Percentiles rank a stretch among this genome's conserved stretches.
Evolutionary conservation across 2,888 invertebrate species (phyloP).

Genomic region (Phyto melanocephala): DNA sequence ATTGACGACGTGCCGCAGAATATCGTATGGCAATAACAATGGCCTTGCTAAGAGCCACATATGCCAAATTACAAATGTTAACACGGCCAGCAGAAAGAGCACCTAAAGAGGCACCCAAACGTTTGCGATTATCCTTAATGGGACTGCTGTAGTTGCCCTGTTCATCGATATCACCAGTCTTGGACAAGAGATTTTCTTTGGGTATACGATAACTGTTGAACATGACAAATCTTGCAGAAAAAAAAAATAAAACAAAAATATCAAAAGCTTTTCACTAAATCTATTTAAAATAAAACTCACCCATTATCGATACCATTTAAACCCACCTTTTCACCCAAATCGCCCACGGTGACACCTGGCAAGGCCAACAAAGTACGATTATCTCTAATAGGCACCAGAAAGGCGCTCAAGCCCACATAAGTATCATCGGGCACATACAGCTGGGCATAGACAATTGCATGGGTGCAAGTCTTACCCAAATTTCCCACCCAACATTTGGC

Average conservation of each 20-base stretch:
- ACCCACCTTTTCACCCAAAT: slow-evolving; percentile 95
- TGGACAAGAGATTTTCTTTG: slow-evolving; percentile 88
- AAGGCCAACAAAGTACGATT: slow-evolving; percentile 84
- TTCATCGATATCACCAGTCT: slow-evolving; percentile 90
- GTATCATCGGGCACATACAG: slow-evolving; percentile 87
- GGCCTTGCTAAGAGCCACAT: slow-evolving; percentile 84
- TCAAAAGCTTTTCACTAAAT: no score
- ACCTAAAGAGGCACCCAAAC: slow-evolving; percentile 91
- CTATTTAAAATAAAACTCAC: slow-evolving; percentile 77
- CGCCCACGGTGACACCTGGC: slow-evolving; percentile 92
- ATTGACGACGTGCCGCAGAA: slow-evolving; percentile 91
- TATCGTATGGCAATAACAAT: slow-evolving; percentile 92
- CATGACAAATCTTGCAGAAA: slow-evolving; percentile 82
- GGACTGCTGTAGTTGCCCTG: slow-evolving; percentile 89
- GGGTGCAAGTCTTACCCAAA: slow-evolving; percentile 88
- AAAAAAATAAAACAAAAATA: not conserved
- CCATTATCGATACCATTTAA: slow-evolving; percentile 97
- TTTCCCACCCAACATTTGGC: slow-evolving; percentile 87
- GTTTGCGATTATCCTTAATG: slow-evolving; percentile 89
- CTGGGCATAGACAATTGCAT: slow-evolving; percentile 93
- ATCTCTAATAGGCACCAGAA: slow-evolving; percentile 92
- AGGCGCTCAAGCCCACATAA: slow-evolving; percentile 92
- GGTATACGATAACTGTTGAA: slow-evolving; percentile 90
- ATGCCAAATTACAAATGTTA: slow-evolving; percentile 84
- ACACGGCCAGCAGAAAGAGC: slow-evolving; percentile 90